phyloP scores from a whole-genome alignment of 2,888 invertebrate genomes.

The Cosmia pyralina region DNA sequence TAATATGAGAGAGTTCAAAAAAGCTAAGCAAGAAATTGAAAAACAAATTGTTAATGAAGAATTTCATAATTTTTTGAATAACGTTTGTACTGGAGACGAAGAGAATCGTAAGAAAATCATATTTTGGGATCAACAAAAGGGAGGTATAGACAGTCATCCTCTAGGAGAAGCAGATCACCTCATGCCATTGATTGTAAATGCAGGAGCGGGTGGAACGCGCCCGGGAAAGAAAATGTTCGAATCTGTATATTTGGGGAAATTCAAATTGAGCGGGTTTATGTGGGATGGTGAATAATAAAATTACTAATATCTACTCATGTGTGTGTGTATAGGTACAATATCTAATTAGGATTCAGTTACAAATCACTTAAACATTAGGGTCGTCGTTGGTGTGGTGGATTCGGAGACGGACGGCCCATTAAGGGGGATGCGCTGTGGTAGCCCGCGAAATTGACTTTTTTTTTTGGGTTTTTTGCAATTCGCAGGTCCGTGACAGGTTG shows the following conservation, averaged over 20 bases:
- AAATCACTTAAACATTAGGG: background rate
- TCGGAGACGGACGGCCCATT: too few relatives aligned
- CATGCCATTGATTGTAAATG: slow-evolving; percentile 75
- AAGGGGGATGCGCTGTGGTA: too few relatives aligned
- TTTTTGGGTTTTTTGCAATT: too few relatives aligned
- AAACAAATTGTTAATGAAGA: slow-evolving; percentile 40
- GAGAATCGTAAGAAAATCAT: slow-evolving; percentile 64
- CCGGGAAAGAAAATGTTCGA: slow-evolving; percentile 70
- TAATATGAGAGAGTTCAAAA: slow-evolving; percentile 52
- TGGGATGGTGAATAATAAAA: slow-evolving; percentile 63
- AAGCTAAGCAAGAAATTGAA: background rate
- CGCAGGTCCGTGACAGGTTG: too few relatives aligned
- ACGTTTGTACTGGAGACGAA: slow-evolving; percentile 66
- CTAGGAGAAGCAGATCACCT: slow-evolving; percentile 73
- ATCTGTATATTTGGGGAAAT: slow-evolving; percentile 66
- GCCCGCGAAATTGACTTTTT: too few relatives aligned
- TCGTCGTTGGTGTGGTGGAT: too few relatives aligned
- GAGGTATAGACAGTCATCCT: slow-evolving; percentile 70
- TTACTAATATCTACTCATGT: background rate
- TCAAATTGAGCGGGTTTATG: slow-evolving; percentile 71
- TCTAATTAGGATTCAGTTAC: too few relatives aligned
- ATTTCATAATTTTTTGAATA: slow-evolving; percentile 55
- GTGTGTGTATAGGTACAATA: too few relatives aligned
- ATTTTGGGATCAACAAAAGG: slow-evolving; percentile 66
- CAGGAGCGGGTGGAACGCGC: slow-evolving; percentile 70